These are phyloP conservation scores for Tinea trinotella DNA, from an alignment of 2,888 invertebrate genomes.

Conservation along the genomic window DNA sequence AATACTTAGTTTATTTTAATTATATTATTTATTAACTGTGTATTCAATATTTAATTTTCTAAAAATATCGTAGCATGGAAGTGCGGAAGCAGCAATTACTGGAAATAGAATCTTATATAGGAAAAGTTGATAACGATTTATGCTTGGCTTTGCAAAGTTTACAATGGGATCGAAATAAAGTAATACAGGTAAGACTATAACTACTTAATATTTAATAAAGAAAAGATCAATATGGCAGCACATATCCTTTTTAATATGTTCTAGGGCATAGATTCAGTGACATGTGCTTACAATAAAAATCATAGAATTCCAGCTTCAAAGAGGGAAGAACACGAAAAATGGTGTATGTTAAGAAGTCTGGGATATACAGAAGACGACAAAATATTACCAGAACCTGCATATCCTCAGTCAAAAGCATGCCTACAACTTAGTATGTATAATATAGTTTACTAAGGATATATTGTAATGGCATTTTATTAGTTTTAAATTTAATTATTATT, in stretches of 20 bases:
- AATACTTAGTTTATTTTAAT: too few relatives aligned
- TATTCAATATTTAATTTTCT: too few relatives aligned
- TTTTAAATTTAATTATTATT: background rate
- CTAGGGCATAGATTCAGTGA: conserved; percentile 32
- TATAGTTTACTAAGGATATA: background rate
- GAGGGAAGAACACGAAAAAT: conserved; percentile 35
- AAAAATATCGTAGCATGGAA: too few relatives aligned
- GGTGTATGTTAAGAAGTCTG: conserved; percentile 36
- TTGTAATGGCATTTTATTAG: background rate
- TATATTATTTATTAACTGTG: too few relatives aligned
- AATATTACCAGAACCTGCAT: conserved; percentile 44
- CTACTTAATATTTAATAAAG: background rate
- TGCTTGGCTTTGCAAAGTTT: conserved; percentile 50
- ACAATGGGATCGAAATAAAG: conserved; percentile 48
- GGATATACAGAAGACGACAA: conserved; percentile 38
- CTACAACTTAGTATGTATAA: background rate
- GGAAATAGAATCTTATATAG: conserved; percentile 35
- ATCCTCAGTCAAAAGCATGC: background rate
- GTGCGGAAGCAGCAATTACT: conserved; percentile 35
- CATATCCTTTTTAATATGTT: conserved; percentile 27
- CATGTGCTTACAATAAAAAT: conserved; percentile 38
- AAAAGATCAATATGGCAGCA: too few relatives aligned
- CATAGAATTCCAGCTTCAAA: conserved; percentile 39
- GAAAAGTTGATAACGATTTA: conserved; percentile 43
- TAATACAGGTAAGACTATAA: conserved; percentile 37